Evolutionary conservation across 2,797 vertebrate genomes (phyloP), one percentile per base, ranked within the genome.

Genomic region (Thamnophis elegans): DNA sequence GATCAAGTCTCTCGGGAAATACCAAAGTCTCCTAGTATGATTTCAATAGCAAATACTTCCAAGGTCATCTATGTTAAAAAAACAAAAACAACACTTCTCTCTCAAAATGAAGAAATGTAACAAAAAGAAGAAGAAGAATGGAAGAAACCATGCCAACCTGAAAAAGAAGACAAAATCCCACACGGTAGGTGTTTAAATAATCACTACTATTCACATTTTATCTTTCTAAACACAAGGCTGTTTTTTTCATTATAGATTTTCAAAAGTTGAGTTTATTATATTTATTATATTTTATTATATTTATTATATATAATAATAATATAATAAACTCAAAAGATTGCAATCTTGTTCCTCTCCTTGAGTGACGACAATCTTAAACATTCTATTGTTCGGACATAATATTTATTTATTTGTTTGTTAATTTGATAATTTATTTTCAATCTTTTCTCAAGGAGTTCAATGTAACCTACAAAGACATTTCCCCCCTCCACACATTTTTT

Each of bases 31-130:
- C 87, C 87, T 0, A 0, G 36, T 93, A 73, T 54, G 91, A 90
- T 28, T 90, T 93, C 3, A 0, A 68, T 90, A 94, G 85, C 89
- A 93, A 56, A 85, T 26, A 55, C 89, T 91, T 87, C 86, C 85
- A 94, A 54, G 58, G 28, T 14, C 0, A 54, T 2, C 60, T 22
- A 26, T 54, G 89, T 86, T 36, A 47, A 82, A 47, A n/a, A 10
- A 78, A 42, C 16, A 42, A 78, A 4, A 85, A 95, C 0, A 0
- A 26, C 47, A 42, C 53, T 94, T 94, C 93, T 95, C 95, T 96
- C 95, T 95, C 95, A 95, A 95, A 94, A 96, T 92, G 93, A 96
- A 94, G 95, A 95, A 93, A 55, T n/a, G 87, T 1, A 94, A 85
- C 68, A 88, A 60, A 60, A 85, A 9, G 11, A 55, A 56, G 42